Base-by-base conservation (phyloP, 2,888 invertebrate species). In the Drosophila fulvimacula region DNA sequence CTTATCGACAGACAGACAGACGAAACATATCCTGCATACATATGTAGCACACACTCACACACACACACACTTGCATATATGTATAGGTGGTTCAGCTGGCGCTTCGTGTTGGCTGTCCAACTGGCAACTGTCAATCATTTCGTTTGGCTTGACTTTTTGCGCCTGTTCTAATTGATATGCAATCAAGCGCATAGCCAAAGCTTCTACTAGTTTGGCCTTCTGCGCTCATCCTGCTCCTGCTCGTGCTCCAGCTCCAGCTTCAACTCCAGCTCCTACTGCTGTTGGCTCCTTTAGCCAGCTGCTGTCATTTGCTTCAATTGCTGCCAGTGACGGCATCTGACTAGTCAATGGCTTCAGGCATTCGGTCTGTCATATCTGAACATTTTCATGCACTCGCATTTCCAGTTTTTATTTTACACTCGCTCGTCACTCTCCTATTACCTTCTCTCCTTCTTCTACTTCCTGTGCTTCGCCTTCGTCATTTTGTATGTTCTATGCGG, bases 91-190 rank as follows among this genome's bases (percentile, higher is more conserved):
- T 72, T 56, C 73, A 41, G 21, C 15, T 34, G 39, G 42, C 78
- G 75, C 69, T 56, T 56, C 77, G 55, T 81, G 67, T 71, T 63
- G 77, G 53, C 72, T 77, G 72, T 78, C 72, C 82, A 76, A 74
- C 82, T 87, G 82, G 84, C 83, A 87, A 84, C 87, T 87, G 87
- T 84, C 83, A 84, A 84, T 84, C 87, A 84, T 84, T 84, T 87
- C 84, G 82, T 84, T 82, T 82, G 87, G 81, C 69, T 80, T 78
- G 83, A 76, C 79, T 87, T 86, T 87, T 87, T 84, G 83, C 87
- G 83, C 83, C 84, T 82, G 78, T 82, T 84, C 87, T 84, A 84
- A 84, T 84, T 84, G 83, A 84, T 84, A 84, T 84, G 83, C 83
- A 84, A 84, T 84, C 83, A 87, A 84, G 82, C 79, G 73, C 84